A percentile compares a stretch with the other conserved stretches of the same genome.
These are phyloP conservation scores for Acromyrmex echinatior DNA, from an alignment of 1,140 invertebrate genomes.

Conservation along the genomic window DNA sequence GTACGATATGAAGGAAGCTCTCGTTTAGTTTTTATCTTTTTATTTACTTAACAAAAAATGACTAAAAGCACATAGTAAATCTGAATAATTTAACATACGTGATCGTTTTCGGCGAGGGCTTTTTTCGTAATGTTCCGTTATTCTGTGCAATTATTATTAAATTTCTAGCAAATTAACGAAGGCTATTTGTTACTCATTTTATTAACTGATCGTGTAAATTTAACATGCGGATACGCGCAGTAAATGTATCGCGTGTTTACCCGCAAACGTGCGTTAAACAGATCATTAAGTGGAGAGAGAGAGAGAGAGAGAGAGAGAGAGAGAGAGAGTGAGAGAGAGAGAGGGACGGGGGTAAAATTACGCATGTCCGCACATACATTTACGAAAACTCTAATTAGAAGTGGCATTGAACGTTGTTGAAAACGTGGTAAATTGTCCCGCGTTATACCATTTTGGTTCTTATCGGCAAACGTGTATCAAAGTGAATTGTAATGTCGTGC, in stretches of 20 bases:
- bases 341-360: neutral
- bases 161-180: constrained; percentile 53
- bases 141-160: constrained; percentile 25
- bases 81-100: constrained; percentile 20
- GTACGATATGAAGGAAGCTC: too few species aligned
- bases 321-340: neutral
- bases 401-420: neutral
- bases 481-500: constrained; percentile 19
- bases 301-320: neutral
- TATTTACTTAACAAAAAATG: constrained; percentile 18
- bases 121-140: constrained; percentile 1
- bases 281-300: constrained; percentile 38
- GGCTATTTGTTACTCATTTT: constrained; percentile 57
- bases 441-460: neutral
- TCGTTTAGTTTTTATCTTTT: neutral
- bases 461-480: constrained; percentile 40
- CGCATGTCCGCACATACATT: constrained; percentile 4
- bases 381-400: constrained; percentile 45
- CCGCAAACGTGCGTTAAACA: constrained; percentile 35
- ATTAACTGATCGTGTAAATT: constrained; percentile 52
- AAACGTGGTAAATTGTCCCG: neutral
- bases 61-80: neutral
- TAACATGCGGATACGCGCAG: neutral
- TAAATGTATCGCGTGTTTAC: constrained; percentile 47
- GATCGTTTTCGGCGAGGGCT: neutral